phyloP scores from a whole-genome alignment of 2,888 invertebrate genomes.

The Latrodectus hesperus region DNA sequence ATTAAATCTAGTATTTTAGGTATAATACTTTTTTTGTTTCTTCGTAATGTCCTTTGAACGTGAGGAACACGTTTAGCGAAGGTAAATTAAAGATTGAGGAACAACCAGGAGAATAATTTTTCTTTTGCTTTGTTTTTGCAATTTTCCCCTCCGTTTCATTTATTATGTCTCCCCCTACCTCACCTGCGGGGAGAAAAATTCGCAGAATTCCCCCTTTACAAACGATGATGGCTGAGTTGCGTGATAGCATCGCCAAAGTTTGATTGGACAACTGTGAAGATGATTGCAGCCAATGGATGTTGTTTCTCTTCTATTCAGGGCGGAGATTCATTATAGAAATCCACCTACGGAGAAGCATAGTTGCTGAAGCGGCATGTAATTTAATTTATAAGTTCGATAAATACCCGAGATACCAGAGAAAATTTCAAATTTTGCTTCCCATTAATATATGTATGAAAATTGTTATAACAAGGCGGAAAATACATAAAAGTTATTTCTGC shows the following conservation, averaged over 20 bases:
- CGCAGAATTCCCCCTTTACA: conserved; percentile 49
- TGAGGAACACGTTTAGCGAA: conserved; percentile 16
- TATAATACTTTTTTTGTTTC: conserved; percentile 26
- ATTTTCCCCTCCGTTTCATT: conserved; percentile 14
- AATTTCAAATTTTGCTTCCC: neutral
- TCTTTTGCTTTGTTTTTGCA: neutral
- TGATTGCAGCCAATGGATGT: conserved; percentile 30
- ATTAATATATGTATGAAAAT: no score
- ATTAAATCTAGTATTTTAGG: conserved; percentile 30
- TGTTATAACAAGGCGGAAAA: no score
- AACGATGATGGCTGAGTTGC: conserved; percentile 57
- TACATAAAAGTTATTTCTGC: no score
- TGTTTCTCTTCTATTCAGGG: conserved; percentile 2
- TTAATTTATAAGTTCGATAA: neutral
- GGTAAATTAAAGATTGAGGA: conserved; percentile 48
- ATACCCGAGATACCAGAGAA: neutral
- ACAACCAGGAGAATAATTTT: conserved; percentile 16
- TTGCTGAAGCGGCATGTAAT: neutral
- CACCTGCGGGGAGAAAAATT: conserved; percentile 17
- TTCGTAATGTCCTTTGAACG: conserved; percentile 25
- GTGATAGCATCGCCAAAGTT: conserved; percentile 38
- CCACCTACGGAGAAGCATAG: conserved; percentile 21
- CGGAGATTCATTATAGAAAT: conserved; percentile 13
- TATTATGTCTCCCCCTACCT: neutral
- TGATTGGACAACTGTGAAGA: conserved; percentile 33